Evolutionary conservation across 2,797 vertebrate genomes (phyloP).

Genomic region (Acrossocheilus fasciatus): DNA sequence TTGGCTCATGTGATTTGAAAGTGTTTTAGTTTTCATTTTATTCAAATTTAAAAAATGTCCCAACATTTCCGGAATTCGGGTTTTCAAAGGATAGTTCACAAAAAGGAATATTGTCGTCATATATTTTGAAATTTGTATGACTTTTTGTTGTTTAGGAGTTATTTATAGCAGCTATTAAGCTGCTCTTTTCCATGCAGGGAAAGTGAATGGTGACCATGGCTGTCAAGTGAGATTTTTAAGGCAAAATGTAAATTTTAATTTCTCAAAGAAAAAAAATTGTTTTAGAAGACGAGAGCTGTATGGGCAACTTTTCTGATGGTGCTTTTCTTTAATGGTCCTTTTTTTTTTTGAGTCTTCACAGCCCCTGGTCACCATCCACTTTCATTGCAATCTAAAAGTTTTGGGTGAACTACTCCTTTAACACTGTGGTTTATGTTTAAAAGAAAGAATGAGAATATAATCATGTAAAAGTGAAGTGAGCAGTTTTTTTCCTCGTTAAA

Average conservation of each 20-base stretch:
- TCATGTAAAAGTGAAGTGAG: background rate
- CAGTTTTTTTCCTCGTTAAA: no score
- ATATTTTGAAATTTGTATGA: background rate
- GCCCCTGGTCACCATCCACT: background rate
- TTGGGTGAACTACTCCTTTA: background rate
- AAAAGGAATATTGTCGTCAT: background rate
- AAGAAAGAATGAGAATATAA: background rate
- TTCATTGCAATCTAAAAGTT: background rate
- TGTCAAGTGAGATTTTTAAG: background rate
- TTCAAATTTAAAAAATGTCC: no score
- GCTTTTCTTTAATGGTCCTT: background rate
- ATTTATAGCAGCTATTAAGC: background rate
- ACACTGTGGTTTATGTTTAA: background rate
- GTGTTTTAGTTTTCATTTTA: no score
- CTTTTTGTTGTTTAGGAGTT: background rate
- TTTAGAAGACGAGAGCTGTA: background rate
- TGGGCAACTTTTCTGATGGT: background rate
- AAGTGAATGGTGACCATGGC: background rate
- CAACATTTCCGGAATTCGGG: no score
- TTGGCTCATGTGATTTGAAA: no score
- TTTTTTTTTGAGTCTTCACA: background rate
- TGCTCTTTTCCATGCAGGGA: background rate
- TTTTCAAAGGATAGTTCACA: background rate
- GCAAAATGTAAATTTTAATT: background rate
- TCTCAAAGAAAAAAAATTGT: background rate